phyloP scores from a whole-genome alignment of 2,888 invertebrate species.

The Lasius fuliginosus region DNA sequence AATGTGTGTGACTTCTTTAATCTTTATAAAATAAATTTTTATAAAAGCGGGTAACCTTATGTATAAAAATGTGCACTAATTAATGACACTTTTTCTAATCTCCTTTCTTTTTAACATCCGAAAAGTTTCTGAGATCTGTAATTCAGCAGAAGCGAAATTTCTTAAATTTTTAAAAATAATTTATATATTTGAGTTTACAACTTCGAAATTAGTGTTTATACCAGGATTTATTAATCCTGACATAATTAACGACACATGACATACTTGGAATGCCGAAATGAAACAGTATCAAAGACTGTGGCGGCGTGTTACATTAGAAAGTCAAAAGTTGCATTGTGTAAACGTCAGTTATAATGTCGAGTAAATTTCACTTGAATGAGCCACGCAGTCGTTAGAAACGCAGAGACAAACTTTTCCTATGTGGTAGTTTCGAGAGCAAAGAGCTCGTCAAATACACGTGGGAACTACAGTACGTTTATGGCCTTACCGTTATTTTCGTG shows the following conservation, averaged over 20 bases:
- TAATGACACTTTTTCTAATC: not conserved
- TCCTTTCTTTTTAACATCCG: not conserved
- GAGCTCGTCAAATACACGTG: slow-evolving; percentile 35
- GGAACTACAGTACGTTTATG: slow-evolving; percentile 19
- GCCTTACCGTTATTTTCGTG: slow-evolving; percentile 13
- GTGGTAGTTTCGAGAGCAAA: slow-evolving; percentile 16
- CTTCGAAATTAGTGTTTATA: not conserved
- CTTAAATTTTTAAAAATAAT: not conserved
- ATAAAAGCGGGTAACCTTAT: not conserved
- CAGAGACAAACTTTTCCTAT: slow-evolving; percentile 5
- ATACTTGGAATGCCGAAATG: not conserved
- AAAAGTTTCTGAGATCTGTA: not conserved
- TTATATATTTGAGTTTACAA: slow-evolving; percentile 16
- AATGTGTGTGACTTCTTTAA: slow-evolving; percentile 7
- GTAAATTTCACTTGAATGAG: not conserved
- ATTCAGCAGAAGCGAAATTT: not conserved
- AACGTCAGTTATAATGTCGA: not conserved
- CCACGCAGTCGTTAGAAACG: not conserved
- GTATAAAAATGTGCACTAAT: not conserved
- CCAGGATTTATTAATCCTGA: slow-evolving; percentile 3
- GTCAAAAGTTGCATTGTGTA: not conserved
- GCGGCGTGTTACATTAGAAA: not conserved
- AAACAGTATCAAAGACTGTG: not conserved
- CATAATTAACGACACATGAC: not conserved
- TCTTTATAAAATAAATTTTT: slow-evolving; percentile 4